Percentiles rank a stretch among this genome's conserved stretches.
Conservation (phyloP, 1,140 invertebrate species). For the Tetragonula clypearis region DNA sequence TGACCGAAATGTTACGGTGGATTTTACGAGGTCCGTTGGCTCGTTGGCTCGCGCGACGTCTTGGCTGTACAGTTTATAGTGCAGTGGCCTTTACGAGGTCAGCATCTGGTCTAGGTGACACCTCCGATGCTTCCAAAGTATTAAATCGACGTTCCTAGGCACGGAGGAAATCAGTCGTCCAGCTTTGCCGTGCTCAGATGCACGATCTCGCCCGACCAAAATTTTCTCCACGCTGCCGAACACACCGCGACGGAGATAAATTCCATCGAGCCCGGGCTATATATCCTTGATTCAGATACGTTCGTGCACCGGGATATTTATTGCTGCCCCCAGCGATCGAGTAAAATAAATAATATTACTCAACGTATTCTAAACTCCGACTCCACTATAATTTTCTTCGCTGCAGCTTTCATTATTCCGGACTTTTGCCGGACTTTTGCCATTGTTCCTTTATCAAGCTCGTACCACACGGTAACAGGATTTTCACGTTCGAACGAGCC, state of each 20-base stretch:
- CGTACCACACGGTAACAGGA: background rate
- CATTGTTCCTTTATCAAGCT: background rate
- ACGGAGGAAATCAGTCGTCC: constrained; percentile 11
- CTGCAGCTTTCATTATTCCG: background rate
- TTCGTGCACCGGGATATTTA: background rate
- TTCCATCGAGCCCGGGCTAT: background rate
- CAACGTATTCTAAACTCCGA: background rate
- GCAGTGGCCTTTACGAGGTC: constrained; percentile 54
- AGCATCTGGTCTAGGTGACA: constrained; percentile 48
- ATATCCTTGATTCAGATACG: background rate
- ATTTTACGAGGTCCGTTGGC: constrained; percentile 51
- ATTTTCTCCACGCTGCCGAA: constrained; percentile 16
- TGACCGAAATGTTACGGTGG: constrained; percentile 27
- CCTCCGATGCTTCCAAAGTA: constrained; percentile 28
- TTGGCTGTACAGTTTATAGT: constrained; percentile 55
- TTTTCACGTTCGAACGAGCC: background rate
- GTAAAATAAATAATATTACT: constrained; percentile 24
- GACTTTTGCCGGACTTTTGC: background rate
- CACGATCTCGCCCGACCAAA: constrained; percentile 9
- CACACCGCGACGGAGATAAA: background rate
- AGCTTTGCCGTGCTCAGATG: background rate
- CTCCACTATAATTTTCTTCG: background rate
- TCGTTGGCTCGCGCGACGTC: constrained; percentile 20
- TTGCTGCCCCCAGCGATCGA: background rate
- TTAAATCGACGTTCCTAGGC: constrained; percentile 54